Conservation (phyloP, 2,113 vertebrate species). For the Pteronura brasiliensis region DNA sequence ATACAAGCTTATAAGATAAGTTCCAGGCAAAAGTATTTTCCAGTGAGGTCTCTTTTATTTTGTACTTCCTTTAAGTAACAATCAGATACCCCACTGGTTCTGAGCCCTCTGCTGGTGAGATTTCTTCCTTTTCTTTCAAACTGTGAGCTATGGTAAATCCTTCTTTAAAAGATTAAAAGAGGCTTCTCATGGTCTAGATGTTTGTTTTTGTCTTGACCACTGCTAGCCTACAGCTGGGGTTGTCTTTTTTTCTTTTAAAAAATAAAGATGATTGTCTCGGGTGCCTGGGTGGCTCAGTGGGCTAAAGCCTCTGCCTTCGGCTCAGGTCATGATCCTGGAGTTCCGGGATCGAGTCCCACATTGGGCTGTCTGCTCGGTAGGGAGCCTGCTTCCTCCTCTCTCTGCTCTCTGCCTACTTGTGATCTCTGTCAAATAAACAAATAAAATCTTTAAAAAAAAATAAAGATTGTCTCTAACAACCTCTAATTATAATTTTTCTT, state of each 20-base stretch:
- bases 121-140: not conserved
- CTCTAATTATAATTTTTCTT: not conserved
- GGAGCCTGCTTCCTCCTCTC: no score
- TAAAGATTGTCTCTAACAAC: not conserved
- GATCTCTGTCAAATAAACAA: no score
- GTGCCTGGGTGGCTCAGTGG: no score
- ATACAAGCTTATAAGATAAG: no score
- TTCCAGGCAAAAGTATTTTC: conserved; percentile 1
- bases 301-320: no score
- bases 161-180: not conserved
- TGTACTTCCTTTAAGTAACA: not conserved
- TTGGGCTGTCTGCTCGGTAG: no score
- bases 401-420: no score
- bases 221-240: not conserved
- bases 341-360: no score
- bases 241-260: not conserved
- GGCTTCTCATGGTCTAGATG: not conserved
- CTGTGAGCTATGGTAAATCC: not conserved
- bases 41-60: not conserved
- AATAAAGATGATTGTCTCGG: not conserved
- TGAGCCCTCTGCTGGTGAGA: not conserved
- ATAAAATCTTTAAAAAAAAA: not conserved
- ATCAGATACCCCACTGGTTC: not conserved
- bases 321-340: no score
- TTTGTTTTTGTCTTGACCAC: not conserved